These are phyloP conservation scores for Scleropages formosus DNA, from an alignment of 2,797 vertebrate species.

Conservation along the genomic window DNA sequence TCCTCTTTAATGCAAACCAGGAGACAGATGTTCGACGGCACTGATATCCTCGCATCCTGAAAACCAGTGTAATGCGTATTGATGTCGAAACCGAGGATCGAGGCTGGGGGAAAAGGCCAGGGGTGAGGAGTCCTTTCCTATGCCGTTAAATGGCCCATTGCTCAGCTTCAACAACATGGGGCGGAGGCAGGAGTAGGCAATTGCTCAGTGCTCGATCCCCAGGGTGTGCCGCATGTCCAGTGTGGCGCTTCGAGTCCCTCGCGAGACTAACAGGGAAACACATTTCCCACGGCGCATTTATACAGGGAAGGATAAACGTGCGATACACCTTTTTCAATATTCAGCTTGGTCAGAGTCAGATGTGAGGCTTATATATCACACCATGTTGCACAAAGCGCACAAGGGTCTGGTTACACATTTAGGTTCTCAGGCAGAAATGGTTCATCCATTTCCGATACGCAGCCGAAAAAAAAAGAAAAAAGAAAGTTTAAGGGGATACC, in stretches of 20 bases:
- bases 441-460: slow-evolving; percentile 9
- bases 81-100: slow-evolving; percentile 54
- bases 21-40: slow-evolving; percentile 19
- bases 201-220: neutral
- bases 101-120: slow-evolving; percentile 41
- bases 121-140: slow-evolving; percentile 46
- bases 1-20: neutral
- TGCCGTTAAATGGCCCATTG: slow-evolving; percentile 38
- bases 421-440: neutral
- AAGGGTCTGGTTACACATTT: neutral
- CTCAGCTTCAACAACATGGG: slow-evolving; percentile 45
- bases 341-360: neutral
- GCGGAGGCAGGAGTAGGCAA: neutral
- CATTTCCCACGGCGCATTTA: neutral
- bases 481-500: neutral
- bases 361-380: neutral
- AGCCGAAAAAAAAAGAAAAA: neutral
- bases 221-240: too few relatives aligned
- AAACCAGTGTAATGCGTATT: slow-evolving; percentile 54
- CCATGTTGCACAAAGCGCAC: neutral
- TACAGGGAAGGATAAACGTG: neutral
- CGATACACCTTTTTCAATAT: neutral
- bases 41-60: slow-evolving; percentile 35
- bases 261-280: neutral
- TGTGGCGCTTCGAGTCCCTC: too few relatives aligned